Base-by-base conservation (phyloP, 2,113 vertebrate genomes). In the Nothocercus nigrocapillus region DNA sequence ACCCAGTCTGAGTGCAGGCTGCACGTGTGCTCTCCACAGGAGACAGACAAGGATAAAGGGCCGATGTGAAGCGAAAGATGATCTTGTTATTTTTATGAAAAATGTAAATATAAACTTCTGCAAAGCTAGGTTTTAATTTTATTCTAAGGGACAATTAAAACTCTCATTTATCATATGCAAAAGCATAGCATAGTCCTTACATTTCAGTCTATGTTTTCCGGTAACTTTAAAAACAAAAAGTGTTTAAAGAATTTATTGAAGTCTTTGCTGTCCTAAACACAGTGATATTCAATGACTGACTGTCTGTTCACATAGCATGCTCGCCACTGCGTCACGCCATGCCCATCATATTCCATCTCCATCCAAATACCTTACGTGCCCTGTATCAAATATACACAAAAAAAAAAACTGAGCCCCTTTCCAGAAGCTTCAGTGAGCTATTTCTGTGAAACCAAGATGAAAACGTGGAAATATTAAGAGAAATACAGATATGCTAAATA, bases 101-200 rank as follows among this genome's bases (percentile, higher is more conserved):
- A 75, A 17, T 4, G 22, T 9, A 53, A 34, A 28, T 32, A 91
- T 17, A 45, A 87, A 34, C 30, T 82, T 36, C 66, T 59, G 8
- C 61, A 63, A 34, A 84, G 81, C 9, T 69, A 70, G 40, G 16
- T 36, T 73, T 93, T 34, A 36, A n/a, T 87, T 76, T 81, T 61
- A 24, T 44, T 51, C 44, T 61, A 38, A 73, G 56, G 72, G 86
- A 67, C 69, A 82, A 82, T n/a, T 44, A 72, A 84, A 91, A 84
- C 34, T n/a, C 58, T 61, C 62, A 51, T 63, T 42, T 13, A 8
- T 61, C 70, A 42, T 4, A 15, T 2, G n/a, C 61, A 75, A 79
- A 72, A 27, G 1, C 51, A 38, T 2, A 20, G 42, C 38, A 24
- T 0, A 36, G 58, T 49, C 74, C 84, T 82, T 30, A 53, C 44